Conservation (phyloP, 2,113 vertebrate genomes). For the Heptranchias perlo region DNA sequence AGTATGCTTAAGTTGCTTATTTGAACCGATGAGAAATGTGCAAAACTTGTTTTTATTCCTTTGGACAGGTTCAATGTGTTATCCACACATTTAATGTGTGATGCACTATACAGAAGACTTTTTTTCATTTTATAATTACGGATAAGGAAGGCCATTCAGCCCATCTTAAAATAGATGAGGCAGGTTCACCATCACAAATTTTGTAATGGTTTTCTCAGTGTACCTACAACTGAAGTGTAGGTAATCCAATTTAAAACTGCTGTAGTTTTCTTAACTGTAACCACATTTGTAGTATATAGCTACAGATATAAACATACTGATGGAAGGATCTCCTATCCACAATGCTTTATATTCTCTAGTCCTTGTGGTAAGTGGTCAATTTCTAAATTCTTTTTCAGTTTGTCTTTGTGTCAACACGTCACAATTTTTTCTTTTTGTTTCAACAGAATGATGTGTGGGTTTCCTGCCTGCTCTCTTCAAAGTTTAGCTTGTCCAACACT, state of each 20-base stretch:
- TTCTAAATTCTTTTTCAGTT: not conserved
- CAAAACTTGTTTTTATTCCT: not conserved
- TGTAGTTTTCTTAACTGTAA: conserved; percentile 73
- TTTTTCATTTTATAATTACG: not conserved
- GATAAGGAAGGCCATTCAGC: not conserved
- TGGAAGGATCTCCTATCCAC: conserved; percentile 86
- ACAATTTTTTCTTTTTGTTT: not conserved
- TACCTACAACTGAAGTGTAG: not conserved
- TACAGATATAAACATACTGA: conserved; percentile 94
- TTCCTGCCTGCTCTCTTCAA: not conserved
- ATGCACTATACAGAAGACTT: not conserved
- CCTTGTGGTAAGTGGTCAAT: conserved; percentile 73
- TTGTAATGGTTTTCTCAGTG: not conserved
- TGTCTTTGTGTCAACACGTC: not conserved
- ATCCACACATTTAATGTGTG: not conserved
- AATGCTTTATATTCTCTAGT: conserved; percentile 98
- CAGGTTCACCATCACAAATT: not conserved
- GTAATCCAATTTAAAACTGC: not conserved
- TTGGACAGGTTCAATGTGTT: not conserved
- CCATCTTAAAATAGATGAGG: not conserved
- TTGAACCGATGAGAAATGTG: not conserved
- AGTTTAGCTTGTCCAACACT: not conserved
- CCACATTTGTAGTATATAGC: conserved; percentile 93
- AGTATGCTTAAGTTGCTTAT: not conserved
- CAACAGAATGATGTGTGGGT: not conserved